A percentile compares a stretch with the other conserved stretches of the same genome.
Conservation (phyloP, 2,113 vertebrate genomes). For the Passerina amoena region DNA sequence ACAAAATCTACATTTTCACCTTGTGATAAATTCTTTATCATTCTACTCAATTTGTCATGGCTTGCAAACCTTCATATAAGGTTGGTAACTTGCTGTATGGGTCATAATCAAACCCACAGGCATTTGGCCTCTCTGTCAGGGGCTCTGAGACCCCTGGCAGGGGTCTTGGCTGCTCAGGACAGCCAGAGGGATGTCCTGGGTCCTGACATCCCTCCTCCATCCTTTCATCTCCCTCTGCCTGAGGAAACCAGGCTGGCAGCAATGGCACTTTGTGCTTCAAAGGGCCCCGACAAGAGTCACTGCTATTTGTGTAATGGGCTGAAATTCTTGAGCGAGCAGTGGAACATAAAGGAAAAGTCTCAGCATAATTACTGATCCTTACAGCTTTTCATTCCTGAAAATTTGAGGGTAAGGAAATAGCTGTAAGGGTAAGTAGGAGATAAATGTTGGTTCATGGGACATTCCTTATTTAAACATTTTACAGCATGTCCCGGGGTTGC, state of each 20-base stretch:
- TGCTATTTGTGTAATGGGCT: neutral
- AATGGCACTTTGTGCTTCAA: neutral
- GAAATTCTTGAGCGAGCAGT: neutral
- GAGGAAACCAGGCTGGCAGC: neutral
- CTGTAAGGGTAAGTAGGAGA: neutral
- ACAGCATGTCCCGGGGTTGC: fast-evolving
- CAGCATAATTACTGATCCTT: neutral
- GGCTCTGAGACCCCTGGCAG: no score
- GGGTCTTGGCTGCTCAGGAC: no score
- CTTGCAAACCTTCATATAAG: no score
- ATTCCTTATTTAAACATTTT: neutral
- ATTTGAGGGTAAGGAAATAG: neutral
- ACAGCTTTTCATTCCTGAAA: neutral
- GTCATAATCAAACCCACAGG: no score
- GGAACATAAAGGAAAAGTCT: conserved; percentile 16
- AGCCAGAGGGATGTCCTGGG: no score
- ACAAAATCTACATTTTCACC: no score
- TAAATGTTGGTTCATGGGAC: neutral
- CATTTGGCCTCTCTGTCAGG: no score
- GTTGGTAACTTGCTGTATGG: no score
- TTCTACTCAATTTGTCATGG: no score
- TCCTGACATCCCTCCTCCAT: neutral
- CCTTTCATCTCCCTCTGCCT: neutral
- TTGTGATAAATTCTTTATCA: no score
- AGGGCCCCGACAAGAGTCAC: neutral